Conservation (phyloP, 2,888 invertebrate genomes). For the Trisateles emortualis region DNA sequence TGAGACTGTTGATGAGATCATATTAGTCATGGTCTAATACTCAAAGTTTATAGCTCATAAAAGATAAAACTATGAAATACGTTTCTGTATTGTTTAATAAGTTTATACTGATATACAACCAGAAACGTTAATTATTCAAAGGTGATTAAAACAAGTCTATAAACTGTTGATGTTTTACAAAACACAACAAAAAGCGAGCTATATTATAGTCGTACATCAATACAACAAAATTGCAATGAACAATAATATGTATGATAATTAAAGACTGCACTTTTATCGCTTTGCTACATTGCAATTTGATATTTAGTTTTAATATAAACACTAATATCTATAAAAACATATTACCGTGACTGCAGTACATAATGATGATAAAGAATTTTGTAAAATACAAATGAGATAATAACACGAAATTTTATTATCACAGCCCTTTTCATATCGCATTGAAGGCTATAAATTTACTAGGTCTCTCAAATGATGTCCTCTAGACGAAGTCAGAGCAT, state of each 20-base stretch:
- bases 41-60: slow-evolving; percentile 6
- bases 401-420: no score
- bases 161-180: not conserved
- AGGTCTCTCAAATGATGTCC: not conserved
- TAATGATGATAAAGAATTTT: not conserved
- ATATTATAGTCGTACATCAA: not conserved
- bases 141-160: not conserved
- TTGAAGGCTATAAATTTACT: no score
- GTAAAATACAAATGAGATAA: no score
- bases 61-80: not conserved
- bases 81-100: not conserved
- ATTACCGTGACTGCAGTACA: not conserved
- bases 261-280: not conserved
- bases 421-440: no score
- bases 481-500: no score
- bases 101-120: not conserved
- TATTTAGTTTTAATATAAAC: not conserved
- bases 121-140: not conserved
- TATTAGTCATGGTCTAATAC: slow-evolving; percentile 10
- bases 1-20: slow-evolving; percentile 9
- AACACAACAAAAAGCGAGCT: not conserved
- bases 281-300: not conserved
- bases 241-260: no score
- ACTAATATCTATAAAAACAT: not conserved
- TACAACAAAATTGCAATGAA: no score